phyloP scores from a whole-genome alignment of 1,140 invertebrate species.

The Agraylea sexmaculata region DNA sequence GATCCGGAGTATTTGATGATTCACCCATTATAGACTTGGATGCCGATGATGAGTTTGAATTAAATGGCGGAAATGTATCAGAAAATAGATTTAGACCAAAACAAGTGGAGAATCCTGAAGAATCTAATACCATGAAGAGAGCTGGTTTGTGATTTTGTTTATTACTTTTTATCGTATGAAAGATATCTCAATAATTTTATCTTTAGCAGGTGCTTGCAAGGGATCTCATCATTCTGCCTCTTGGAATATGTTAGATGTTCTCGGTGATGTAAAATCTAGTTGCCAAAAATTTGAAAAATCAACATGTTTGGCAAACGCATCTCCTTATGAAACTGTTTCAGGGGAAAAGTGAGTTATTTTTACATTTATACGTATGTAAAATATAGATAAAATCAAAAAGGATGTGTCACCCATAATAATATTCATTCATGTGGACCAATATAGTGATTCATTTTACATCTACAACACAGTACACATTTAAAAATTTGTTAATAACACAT shows the following conservation, averaged over 20 bases:
- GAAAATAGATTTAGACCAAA: constrained; percentile 1
- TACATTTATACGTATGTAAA: constrained; percentile 2
- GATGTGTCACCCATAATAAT: too few relatives aligned
- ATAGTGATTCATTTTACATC: too few relatives aligned
- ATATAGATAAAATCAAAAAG: too few relatives aligned
- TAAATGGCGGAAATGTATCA: background rate
- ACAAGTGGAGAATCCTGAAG: constrained; percentile 2
- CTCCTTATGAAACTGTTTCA: constrained; percentile 41
- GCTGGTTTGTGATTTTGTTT: too few relatives aligned
- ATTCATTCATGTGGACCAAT: too few relatives aligned
- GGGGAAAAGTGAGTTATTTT: constrained; percentile 52
- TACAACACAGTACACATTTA: background rate
- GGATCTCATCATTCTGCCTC: constrained; percentile 20
- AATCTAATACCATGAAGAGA: constrained; percentile 28
- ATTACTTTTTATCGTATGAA: too few relatives aligned
- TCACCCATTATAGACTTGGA: constrained; percentile 35
- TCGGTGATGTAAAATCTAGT: constrained; percentile 50
- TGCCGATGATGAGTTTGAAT: constrained; percentile 29
- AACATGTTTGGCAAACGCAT: constrained; percentile 10
- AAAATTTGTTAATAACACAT: background rate
- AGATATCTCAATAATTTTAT: too few relatives aligned
- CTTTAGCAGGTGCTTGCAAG: constrained; percentile 9
- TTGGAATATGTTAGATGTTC: constrained; percentile 54
- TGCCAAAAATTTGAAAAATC: constrained; percentile 10
- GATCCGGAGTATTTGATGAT: constrained; percentile 28